Evolutionary conservation across 2,888 invertebrate species (phyloP).

Genomic region (Tolmerus cingulatus): DNA sequence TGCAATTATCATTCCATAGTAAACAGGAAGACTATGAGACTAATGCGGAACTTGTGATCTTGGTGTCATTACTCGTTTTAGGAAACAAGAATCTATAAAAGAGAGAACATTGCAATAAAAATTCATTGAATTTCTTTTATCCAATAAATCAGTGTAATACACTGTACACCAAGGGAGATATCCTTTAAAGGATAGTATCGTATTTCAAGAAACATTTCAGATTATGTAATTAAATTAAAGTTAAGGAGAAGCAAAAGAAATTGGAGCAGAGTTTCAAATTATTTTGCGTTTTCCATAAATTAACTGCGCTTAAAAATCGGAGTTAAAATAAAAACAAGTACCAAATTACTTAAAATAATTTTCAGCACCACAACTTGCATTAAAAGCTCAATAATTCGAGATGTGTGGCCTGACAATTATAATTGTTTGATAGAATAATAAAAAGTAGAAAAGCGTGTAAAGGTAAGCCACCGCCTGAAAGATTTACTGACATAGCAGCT

Average conservation of each 20-base stretch:
- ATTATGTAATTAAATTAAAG: neutral
- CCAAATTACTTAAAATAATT: neutral
- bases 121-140: neutral
- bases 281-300: neutral
- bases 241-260: neutral
- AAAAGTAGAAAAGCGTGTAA: neutral
- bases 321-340: neutral
- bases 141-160: neutral
- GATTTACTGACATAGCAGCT: neutral
- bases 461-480: neutral
- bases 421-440: neutral
- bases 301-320: neutral
- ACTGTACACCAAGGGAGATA: neutral
- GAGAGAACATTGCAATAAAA: neutral
- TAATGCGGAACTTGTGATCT: neutral
- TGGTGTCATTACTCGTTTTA: neutral
- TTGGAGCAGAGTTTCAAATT: too few species aligned
- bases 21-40: neutral
- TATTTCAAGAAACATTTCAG: neutral
- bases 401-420: neutral
- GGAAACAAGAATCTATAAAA: neutral
- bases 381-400: neutral
- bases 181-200: neutral
- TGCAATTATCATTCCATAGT: neutral
- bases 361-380: neutral